Evolutionary conservation across 2,113 vertebrate species (phyloP).

Genomic region (Antigone vipio): DNA sequence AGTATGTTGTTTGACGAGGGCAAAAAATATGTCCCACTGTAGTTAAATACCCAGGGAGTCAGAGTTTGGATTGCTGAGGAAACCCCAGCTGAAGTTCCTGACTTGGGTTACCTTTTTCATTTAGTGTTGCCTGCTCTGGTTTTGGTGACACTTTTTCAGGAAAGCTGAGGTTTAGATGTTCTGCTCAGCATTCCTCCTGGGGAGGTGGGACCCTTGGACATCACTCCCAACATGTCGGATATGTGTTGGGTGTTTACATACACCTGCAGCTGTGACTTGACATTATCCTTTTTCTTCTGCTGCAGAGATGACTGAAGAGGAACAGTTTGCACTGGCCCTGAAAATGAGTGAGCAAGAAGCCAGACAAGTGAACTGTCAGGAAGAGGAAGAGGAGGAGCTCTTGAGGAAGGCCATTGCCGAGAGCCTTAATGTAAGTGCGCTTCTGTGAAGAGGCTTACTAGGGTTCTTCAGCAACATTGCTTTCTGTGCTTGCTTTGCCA

Average conservation of each 20-base stretch:
- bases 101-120: not conserved
- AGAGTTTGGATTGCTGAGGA: not conserved
- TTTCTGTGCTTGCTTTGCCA: not conserved
- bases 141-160: not conserved
- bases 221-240: not conserved
- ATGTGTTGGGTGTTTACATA: not conserved
- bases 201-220: not conserved
- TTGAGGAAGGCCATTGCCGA: constrained; percentile 89
- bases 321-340: constrained; percentile 90
- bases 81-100: not conserved
- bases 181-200: not conserved
- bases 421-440: constrained; percentile 85
- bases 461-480: not conserved
- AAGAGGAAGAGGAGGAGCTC: constrained; percentile 85
- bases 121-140: not conserved
- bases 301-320: constrained; percentile 93
- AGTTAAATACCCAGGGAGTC: not conserved
- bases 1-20: not conserved
- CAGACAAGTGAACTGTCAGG: constrained; percentile 73
- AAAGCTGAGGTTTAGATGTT: not conserved
- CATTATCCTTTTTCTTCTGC: not conserved
- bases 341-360: constrained; percentile 91
- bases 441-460: constrained; percentile 53
- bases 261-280: not conserved
- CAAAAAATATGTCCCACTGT: not conserved